Percentiles rank a stretch among this genome's conserved stretches.
Conservation (phyloP, 2,797 vertebrate genomes). For the Pseudotriccus pelzelni region DNA sequence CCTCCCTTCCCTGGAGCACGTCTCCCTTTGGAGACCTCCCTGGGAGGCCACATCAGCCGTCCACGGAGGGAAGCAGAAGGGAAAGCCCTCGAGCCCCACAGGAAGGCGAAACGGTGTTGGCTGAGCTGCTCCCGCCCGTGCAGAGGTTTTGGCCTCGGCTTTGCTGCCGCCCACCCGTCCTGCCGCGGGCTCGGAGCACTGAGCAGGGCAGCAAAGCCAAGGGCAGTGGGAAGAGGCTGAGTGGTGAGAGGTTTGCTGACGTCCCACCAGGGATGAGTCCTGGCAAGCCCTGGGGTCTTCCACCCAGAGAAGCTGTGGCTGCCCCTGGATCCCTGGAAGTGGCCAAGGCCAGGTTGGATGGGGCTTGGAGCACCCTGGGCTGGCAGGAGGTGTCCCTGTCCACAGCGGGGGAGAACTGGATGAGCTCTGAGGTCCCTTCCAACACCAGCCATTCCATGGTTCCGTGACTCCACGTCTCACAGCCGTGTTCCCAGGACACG, state of each 20-base stretch:
- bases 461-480: neutral
- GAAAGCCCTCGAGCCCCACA: neutral
- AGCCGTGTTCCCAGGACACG: neutral
- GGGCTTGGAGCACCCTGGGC: neutral
- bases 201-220: neutral
- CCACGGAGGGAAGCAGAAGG: neutral
- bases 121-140: neutral
- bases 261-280: neutral
- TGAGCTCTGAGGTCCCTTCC: neutral
- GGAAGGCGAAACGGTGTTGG: neutral
- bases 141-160: rapidly evolving
- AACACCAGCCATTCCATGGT: rapidly evolving
- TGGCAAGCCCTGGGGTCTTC: neutral
- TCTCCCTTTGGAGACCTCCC: neutral
- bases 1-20: neutral
- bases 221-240: rapidly evolving
- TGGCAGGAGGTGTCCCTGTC: neutral
- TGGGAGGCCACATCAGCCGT: rapidly evolving
- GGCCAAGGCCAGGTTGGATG: neutral
- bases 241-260: neutral
- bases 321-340: neutral
- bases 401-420: rapidly evolving
- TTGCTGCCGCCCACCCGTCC: neutral
- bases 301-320: neutral
- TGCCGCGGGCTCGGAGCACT: rapidly evolving